phyloP scores from a whole-genome alignment of 2,113 vertebrate genomes.

The Pithys albifrons region DNA sequence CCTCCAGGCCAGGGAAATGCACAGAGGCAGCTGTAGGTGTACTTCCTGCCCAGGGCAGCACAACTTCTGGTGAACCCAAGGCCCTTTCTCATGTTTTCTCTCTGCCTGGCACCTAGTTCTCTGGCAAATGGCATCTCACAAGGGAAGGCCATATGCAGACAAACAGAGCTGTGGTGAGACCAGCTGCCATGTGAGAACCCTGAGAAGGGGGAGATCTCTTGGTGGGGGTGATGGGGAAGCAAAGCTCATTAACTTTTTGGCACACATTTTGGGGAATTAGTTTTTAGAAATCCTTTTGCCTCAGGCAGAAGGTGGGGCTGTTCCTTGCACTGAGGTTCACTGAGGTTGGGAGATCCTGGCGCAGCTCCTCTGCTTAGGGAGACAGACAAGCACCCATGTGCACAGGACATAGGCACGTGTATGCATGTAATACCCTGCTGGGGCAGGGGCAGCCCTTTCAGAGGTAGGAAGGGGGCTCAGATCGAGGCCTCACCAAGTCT shows the following conservation, averaged over 20 bases:
- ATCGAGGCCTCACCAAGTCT: background rate
- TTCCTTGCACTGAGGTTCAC: background rate
- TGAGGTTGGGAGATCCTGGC: fast-evolving
- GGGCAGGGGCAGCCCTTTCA: background rate
- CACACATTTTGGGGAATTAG: background rate
- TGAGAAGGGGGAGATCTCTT: background rate
- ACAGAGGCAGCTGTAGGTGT: background rate
- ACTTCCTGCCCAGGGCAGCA: background rate
- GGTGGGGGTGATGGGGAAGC: background rate
- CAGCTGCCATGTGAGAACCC: background rate
- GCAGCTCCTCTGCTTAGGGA: fast-evolving
- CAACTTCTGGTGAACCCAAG: background rate
- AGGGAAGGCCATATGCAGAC: background rate
- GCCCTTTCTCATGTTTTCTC: background rate
- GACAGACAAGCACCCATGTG: background rate
- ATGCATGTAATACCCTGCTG: fast-evolving
- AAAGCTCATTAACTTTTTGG: conserved; percentile 52
- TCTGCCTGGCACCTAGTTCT: background rate
- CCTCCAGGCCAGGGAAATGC: background rate
- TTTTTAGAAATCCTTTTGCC: conserved; percentile 13
- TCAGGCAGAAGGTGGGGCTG: background rate
- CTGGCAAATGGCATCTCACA: conserved; percentile 1
- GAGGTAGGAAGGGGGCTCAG: background rate
- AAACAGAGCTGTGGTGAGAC: background rate
- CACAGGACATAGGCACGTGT: fast-evolving